These are phyloP conservation scores for Parnassius glacialis DNA, from an alignment of 2,888 invertebrate species.

Conservation along the genomic window DNA sequence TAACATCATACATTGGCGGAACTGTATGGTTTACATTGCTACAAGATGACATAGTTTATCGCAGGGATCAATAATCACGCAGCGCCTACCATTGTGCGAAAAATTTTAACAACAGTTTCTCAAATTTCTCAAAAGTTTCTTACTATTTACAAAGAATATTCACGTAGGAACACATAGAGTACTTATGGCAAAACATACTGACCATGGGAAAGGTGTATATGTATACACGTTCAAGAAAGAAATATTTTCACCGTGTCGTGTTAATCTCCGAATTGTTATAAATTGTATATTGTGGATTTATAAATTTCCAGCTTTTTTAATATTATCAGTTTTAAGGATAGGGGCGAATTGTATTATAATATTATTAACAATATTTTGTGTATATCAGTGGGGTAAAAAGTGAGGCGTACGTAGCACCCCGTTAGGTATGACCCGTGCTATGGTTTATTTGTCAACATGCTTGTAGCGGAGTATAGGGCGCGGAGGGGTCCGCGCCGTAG, in stretches of 20 bases:
- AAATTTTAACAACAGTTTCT: not conserved
- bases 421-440: conserved; percentile 40
- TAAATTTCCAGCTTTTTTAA: conserved; percentile 73
- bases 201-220: conserved; percentile 49
- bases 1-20: conserved; percentile 40
- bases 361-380: conserved; percentile 67
- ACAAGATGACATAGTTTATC: not conserved
- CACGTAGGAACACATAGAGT: conserved; percentile 51
- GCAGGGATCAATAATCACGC: not conserved
- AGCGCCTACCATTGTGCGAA: not conserved
- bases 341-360: conserved; percentile 57
- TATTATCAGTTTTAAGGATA: conserved; percentile 67
- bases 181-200: conserved; percentile 58
- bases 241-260: conserved; percentile 35
- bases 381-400: conserved; percentile 59
- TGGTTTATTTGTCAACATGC: conserved; percentile 41
- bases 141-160: conserved; percentile 39
- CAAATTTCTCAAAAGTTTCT: conserved; percentile 25
- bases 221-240: conserved; percentile 45
- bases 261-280: conserved; percentile 51
- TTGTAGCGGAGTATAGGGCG: conserved; percentile 37
- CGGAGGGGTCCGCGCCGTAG: conserved; percentile 37
- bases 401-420: conserved; percentile 53
- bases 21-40: conserved; percentile 25
- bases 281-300: conserved; percentile 73